Evolutionary conservation across 1,140 invertebrate species (phyloP).

Genomic region (Camponotus pennsylvanicus): DNA sequence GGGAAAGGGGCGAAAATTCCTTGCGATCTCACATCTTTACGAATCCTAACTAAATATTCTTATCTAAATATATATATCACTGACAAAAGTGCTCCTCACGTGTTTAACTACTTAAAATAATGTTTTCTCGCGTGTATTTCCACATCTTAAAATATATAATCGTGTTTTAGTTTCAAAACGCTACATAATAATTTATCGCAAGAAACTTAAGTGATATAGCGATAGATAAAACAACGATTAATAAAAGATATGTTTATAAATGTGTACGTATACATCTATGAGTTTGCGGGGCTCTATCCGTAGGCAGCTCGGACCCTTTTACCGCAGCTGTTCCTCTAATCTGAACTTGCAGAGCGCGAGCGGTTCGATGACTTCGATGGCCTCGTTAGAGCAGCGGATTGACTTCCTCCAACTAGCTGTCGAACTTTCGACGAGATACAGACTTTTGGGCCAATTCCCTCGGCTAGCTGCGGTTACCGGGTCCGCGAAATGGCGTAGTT

Average conservation of each 20-base stretch:
- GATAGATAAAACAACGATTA: neutral
- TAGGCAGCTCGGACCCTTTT: constrained; percentile 32
- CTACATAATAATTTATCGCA: neutral
- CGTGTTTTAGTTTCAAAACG: neutral
- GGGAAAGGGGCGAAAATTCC: neutral
- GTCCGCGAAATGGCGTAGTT: constrained; percentile 48
- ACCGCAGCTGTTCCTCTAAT: constrained; percentile 62
- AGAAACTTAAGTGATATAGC: neutral
- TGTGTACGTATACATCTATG: neutral
- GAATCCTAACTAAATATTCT: constrained; percentile 8
- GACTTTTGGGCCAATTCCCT: constrained; percentile 68
- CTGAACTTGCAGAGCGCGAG: constrained; percentile 49
- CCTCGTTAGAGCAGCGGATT: constrained; percentile 68
- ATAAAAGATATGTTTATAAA: constrained; percentile 1
- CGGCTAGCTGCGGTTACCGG: constrained; percentile 39
- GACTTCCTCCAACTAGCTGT: constrained; percentile 67
- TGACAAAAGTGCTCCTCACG: neutral
- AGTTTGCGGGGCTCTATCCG: neutral
- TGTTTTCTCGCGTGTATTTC: neutral
- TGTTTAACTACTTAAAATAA: neutral
- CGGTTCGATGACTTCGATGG: constrained; percentile 63
- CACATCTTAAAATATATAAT: neutral
- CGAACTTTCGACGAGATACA: constrained; percentile 69
- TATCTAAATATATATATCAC: neutral
- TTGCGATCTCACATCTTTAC: neutral